A percentile compares a stretch with the other conserved stretches of the same genome.
Conservation (phyloP, 2,888 invertebrate species). For the Brachylomia viminalis region DNA sequence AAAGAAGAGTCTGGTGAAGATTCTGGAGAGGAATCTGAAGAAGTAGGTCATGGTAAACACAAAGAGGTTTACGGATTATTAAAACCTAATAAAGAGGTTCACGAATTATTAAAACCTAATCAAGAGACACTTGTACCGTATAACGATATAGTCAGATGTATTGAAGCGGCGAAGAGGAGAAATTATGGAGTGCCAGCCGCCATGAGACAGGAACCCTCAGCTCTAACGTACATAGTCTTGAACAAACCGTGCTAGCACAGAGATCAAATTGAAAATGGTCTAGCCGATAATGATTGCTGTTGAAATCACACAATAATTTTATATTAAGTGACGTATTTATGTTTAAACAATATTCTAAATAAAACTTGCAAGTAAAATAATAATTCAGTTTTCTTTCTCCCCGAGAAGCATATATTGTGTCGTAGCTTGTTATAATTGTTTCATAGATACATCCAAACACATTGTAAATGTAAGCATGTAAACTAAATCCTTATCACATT, state of each 20-base stretch:
- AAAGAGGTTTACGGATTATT: slow-evolving; percentile 45
- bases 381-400: slow-evolving; percentile 3
- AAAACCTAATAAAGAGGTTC: slow-evolving; percentile 48
- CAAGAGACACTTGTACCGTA: slow-evolving; percentile 71
- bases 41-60: slow-evolving; percentile 35
- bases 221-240: slow-evolving; percentile 83
- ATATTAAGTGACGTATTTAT: slow-evolving; percentile 43
- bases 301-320: slow-evolving; percentile 31
- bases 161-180: slow-evolving; percentile 76
- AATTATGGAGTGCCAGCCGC: slow-evolving; percentile 59
- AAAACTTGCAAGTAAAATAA: slow-evolving; percentile 18
- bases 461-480: neutral
- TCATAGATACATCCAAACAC: neutral
- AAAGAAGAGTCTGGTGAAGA: slow-evolving; percentile 23
- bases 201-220: slow-evolving; percentile 71
- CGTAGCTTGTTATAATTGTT: neutral
- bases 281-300: slow-evolving; percentile 71
- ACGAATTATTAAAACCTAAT: slow-evolving; percentile 50
- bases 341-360: slow-evolving; percentile 25
- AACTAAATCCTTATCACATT: neutral
- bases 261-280: slow-evolving; percentile 52
- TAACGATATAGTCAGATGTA: slow-evolving; percentile 81
- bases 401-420: neutral
- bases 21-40: slow-evolving; percentile 25
- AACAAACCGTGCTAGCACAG: slow-evolving; percentile 75